Base-by-base conservation (phyloP, 2,888 invertebrate genomes). In the Meiosimyza platycephala region DNA sequence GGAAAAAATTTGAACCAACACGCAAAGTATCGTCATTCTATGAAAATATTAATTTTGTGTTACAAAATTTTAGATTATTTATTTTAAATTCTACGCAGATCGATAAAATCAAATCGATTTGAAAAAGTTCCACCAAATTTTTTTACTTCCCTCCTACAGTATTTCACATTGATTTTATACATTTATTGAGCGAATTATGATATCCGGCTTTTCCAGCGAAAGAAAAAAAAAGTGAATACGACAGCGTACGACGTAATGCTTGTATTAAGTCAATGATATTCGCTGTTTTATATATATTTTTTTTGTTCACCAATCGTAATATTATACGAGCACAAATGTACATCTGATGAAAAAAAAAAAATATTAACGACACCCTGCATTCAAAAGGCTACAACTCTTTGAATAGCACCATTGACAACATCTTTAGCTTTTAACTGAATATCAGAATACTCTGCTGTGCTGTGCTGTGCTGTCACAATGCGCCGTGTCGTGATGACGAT, bases 121-220 rank as follows among this genome's bases (percentile, higher is more conserved):
- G 2, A 4, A 40, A 40, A 40, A 4, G 6, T 40, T 40, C 9
- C 9, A 9, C 0, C 1, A 40, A 40, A 9, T 40, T 40, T 60
- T 60, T 33, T 12, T 2, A 28, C 18, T 18, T 22, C 2, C 5
- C 11, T 15, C 15, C 22, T 4, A 40, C 33, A 33, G 33, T 33
- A 22, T 33, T 60, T 60, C 60, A 13, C 60, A 60, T 13, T 60
- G 60, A 22, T 22, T 40, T 12, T 12, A 22, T 9, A 57, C n/a
- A 57, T 18, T 18, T 7, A 78, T 79, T 79, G 81, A 82, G 82
- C 82, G 82, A 83, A 81, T 83, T 83, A 83, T 83, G 82, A 81
- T 83, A 83, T 83, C 82, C 82, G 82, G 79, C 79, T 79, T 77
- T 77, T 72, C 51, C 59, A 16, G 40, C 40, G 40, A 1, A 40